Conservation (phyloP, 2,888 invertebrate species). For the Timema cristinae region DNA sequence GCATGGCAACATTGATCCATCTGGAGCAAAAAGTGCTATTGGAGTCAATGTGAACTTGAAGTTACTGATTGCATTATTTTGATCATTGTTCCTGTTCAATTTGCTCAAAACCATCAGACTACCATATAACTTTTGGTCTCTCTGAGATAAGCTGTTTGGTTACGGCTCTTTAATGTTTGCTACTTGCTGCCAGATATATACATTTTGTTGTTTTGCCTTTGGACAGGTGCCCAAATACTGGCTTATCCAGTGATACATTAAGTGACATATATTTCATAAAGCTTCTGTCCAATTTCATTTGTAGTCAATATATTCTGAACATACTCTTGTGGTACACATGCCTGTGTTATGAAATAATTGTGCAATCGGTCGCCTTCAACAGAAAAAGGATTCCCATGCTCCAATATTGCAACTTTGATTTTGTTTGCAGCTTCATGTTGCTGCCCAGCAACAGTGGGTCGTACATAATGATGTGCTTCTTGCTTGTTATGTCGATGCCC, state of each 20-base stretch:
- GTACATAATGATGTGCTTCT: background rate
- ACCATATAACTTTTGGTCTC: background rate
- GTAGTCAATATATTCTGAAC: background rate
- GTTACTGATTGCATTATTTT: background rate
- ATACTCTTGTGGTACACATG: slow-evolving; percentile 9
- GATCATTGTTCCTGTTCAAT: background rate
- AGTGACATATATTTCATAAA: background rate
- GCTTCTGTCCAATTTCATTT: slow-evolving; percentile 1
- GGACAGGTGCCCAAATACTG: slow-evolving; percentile 10
- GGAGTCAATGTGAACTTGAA: background rate
- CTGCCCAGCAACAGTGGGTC: background rate
- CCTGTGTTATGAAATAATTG: too few species aligned
- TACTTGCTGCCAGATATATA: background rate
- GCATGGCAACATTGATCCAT: background rate
- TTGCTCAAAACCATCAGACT: background rate
- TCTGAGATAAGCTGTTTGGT: background rate
- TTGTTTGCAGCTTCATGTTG: background rate
- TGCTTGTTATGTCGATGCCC: background rate
- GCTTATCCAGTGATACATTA: background rate
- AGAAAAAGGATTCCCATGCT: background rate
- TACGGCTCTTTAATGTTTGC: background rate
- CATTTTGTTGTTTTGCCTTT: background rate
- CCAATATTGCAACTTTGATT: background rate
- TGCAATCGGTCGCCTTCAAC: background rate
- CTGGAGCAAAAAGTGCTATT: background rate